Conservation (phyloP, 1,140 invertebrate species). For the Drosophila tsacasi region DNA sequence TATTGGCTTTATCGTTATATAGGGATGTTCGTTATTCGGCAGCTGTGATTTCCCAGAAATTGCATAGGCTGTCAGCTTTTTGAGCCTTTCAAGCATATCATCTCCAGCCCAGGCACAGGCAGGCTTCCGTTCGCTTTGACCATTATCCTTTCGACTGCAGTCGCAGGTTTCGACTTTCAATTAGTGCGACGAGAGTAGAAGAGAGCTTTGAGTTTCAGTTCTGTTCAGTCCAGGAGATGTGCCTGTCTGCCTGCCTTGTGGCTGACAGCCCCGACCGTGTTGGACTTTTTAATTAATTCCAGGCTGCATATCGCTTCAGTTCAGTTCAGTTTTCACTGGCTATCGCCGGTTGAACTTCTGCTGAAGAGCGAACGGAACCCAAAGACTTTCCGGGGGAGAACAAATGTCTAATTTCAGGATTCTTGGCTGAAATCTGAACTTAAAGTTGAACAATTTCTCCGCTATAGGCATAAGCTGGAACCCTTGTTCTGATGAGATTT, state of each 20-base stretch:
- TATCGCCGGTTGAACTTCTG: background rate
- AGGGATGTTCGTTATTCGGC: background rate
- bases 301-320: background rate
- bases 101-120: background rate
- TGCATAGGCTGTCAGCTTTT: background rate
- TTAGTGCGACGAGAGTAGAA: conserved; percentile 1
- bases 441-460: background rate
- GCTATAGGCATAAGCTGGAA: background rate
- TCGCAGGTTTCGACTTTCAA: conserved; percentile 11
- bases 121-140: background rate
- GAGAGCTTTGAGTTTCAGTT: conserved; percentile 5
- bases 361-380: background rate
- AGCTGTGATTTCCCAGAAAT: background rate
- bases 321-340: background rate
- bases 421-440: background rate
- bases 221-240: background rate
- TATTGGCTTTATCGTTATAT: background rate
- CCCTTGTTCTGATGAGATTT: background rate
- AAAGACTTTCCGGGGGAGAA: background rate
- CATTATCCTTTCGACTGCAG: conserved; percentile 16
- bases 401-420: background rate
- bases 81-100: conserved; percentile 2
- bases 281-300: conserved; percentile 19
- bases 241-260: background rate
- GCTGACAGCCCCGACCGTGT: background rate